These are phyloP conservation scores for Ammodramus savannarum DNA, from an alignment of 2,113 vertebrate genomes.

Conservation along the genomic window DNA sequence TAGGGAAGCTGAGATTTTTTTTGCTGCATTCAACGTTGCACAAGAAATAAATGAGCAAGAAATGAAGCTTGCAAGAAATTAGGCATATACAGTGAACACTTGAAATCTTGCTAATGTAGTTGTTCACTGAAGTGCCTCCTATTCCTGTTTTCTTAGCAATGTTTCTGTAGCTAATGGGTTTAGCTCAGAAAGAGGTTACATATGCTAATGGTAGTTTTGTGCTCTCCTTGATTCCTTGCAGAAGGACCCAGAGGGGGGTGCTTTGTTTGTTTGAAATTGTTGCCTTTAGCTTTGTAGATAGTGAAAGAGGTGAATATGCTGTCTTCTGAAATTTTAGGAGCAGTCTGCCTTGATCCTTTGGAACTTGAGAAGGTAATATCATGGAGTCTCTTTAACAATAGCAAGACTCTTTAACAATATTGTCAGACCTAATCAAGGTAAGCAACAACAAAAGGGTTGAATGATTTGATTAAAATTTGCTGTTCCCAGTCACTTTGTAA, in stretches of 20 bases:
- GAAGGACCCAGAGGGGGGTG: neutral
- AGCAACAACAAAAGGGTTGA: neutral
- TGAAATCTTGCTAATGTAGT: neutral
- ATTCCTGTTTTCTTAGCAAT: neutral
- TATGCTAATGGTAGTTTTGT: neutral
- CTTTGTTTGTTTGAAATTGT: neutral
- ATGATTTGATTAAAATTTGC: neutral
- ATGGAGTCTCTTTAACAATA: neutral
- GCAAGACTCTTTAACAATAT: neutral
- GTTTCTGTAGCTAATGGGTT: neutral
- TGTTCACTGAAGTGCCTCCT: neutral
- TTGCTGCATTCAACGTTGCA: neutral
- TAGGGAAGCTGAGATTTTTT: neutral
- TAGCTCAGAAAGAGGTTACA: neutral
- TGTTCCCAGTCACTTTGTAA: neutral
- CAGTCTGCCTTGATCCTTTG: neutral
- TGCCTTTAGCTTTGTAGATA: neutral
- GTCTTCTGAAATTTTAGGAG: neutral
- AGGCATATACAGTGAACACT: neutral
- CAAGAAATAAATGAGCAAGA: neutral
- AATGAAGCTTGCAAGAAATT: neutral
- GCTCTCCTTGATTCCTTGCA: neutral
- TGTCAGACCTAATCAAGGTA: neutral
- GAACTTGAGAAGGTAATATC: neutral
- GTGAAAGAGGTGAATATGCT: neutral